Conservation (phyloP, 2,113 vertebrate species). For the Regulus satrapa region DNA sequence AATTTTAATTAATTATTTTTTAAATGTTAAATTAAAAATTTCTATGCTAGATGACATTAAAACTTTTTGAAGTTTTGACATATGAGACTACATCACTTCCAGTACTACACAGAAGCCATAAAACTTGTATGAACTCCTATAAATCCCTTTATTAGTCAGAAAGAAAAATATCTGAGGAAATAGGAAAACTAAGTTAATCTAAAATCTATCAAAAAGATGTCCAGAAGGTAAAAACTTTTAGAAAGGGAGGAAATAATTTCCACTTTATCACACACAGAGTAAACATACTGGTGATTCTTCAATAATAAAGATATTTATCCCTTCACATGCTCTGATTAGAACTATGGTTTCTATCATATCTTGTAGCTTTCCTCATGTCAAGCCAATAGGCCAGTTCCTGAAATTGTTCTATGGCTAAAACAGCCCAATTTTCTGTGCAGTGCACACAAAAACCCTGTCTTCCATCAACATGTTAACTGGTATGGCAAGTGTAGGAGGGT, state of each 20-base stretch:
- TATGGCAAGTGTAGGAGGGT: not conserved
- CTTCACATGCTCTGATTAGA: not conserved
- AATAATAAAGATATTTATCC: not conserved
- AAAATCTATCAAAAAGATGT: not conserved
- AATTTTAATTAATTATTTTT: too few species aligned
- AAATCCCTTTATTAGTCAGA: not conserved
- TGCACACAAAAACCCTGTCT: not conserved
- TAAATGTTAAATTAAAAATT: too few species aligned
- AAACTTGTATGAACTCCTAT: not conserved
- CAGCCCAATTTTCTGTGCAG: not conserved
- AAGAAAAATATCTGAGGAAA: not conserved
- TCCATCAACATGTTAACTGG: too few species aligned
- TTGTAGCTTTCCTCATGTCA: not conserved
- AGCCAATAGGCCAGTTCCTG: not conserved
- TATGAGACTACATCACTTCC: not conserved
- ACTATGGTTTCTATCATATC: not conserved
- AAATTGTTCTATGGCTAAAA: not conserved
- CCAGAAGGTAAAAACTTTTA: not conserved
- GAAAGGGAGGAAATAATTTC: not conserved
- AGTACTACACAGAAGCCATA: not conserved
- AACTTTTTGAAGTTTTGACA: not conserved
- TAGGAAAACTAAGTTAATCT: not conserved
- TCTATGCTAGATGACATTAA: not conserved
- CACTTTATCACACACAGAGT: not conserved
- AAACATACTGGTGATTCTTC: not conserved